These are phyloP conservation scores for Drosophila fulvimacula DNA, from an alignment of 2,888 invertebrate species.

Conservation along the genomic window DNA sequence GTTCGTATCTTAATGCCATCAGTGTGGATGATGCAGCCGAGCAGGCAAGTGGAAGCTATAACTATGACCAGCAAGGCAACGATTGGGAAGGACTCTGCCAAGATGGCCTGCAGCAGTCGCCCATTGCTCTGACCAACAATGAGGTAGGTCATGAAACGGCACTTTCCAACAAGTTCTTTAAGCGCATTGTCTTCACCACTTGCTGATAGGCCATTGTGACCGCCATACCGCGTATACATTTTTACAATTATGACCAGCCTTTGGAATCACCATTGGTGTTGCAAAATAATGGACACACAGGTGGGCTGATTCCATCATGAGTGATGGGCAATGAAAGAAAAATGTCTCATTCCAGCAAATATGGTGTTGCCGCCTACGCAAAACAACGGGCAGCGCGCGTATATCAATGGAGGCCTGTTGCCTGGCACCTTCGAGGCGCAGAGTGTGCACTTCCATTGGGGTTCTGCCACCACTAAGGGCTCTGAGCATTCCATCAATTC, in stretches of 20 bases:
- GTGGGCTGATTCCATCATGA: conserved; percentile 45
- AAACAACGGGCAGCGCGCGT: conserved; percentile 49
- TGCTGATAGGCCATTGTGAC: conserved; percentile 34
- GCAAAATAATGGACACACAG: conserved; percentile 89
- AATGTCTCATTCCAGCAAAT: conserved; percentile 41
- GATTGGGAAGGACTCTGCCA: conserved; percentile 60
- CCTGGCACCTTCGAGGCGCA: conserved; percentile 65
- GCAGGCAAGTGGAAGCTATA: conserved; percentile 46
- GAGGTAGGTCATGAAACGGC: conserved; percentile 39
- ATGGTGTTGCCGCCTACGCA: conserved; percentile 45
- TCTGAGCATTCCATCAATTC: conserved; percentile 84
- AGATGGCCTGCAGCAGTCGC: conserved; percentile 52
- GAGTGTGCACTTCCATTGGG: conserved; percentile 88
- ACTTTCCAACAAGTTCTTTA: neutral
- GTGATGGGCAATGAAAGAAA: neutral
- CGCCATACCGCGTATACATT: conserved; percentile 51
- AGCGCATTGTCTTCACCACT: too few species aligned
- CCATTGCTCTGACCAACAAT: conserved; percentile 39
- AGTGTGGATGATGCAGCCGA: conserved; percentile 33
- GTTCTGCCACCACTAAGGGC: conserved; percentile 88
- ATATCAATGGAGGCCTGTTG: conserved; percentile 65
- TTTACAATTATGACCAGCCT: conserved; percentile 86
- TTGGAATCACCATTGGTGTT: conserved; percentile 87
- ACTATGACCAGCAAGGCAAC: conserved; percentile 60
- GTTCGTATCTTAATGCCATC: conserved; percentile 26